Evolutionary conservation across 2,113 vertebrate species (phyloP).

Genomic region (Dascyllus trimaculatus): DNA sequence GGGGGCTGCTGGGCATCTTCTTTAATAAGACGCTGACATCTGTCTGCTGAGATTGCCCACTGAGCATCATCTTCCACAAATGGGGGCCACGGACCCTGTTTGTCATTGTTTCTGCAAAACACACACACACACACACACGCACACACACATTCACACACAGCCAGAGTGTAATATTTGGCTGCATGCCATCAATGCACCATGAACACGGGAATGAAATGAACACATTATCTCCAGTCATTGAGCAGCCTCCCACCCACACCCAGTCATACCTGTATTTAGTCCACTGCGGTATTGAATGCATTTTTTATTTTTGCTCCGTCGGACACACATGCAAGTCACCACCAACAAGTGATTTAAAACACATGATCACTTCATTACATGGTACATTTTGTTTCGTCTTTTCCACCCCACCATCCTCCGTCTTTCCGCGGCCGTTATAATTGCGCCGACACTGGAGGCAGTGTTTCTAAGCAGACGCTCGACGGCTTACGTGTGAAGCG

Average conservation of each 20-base stretch:
- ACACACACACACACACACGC: conserved; percentile 18
- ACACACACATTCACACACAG: conserved; percentile 5
- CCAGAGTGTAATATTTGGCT: conserved; percentile 35
- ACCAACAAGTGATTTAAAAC: conserved; percentile 58
- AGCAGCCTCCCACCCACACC: conserved; percentile 45
- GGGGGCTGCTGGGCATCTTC: conserved; percentile 51
- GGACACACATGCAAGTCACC: conserved; percentile 19
- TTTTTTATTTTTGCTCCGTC: conserved; percentile 28
- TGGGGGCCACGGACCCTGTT: conserved; percentile 60
- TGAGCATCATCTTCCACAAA: conserved; percentile 65
- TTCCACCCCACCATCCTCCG: not conserved
- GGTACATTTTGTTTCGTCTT: conserved; percentile 30
- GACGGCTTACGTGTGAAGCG: not conserved
- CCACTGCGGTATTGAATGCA: conserved; percentile 9
- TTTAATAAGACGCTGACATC: conserved; percentile 80
- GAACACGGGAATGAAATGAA: conserved; percentile 52
- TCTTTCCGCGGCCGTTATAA: conserved; percentile 33
- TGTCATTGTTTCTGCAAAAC: conserved; percentile 38
- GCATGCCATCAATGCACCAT: conserved; percentile 50
- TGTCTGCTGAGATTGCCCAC: conserved; percentile 68
- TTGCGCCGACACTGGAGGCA: conserved; percentile 32
- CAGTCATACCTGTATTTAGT: conserved; percentile 45
- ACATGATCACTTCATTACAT: conserved; percentile 51
- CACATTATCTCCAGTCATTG: conserved; percentile 67
- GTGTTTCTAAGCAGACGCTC: conserved; percentile 16